A percentile compares a stretch with the other conserved stretches of the same genome.
Conservation (phyloP, 2,888 invertebrate species). For the Nebria salina region DNA sequence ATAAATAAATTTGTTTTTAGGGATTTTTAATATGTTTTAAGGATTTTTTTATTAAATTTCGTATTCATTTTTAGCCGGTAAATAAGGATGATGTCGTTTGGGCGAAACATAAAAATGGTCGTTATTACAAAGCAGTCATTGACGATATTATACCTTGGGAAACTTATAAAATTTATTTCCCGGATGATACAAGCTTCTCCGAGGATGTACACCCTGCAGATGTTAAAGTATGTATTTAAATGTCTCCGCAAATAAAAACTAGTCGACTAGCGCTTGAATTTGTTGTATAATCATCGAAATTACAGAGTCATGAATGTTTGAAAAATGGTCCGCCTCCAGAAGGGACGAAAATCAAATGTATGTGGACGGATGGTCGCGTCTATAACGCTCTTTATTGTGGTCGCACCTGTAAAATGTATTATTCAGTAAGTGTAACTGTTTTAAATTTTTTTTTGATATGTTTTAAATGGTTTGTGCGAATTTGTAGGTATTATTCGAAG, state of each 20-base stretch:
- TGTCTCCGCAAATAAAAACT: background rate
- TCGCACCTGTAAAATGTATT: conserved; percentile 59
- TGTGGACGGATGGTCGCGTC: conserved; percentile 66
- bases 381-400: conserved; percentile 65
- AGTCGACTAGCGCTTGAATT: background rate
- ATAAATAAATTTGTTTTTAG: too few species aligned
- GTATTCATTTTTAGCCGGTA: background rate
- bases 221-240: conserved; percentile 55
- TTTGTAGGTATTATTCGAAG: conserved; percentile 64
- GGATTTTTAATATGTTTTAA: too few species aligned
- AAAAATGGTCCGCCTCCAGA: conserved; percentile 57
- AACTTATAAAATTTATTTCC: conserved; percentile 71
- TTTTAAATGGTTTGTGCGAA: background rate
- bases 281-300: background rate
- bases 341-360: conserved; percentile 65
- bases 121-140: conserved; percentile 69
- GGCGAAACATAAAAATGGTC: conserved; percentile 70
- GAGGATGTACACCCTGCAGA: conserved; percentile 68
- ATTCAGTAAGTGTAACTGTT: conserved; percentile 59
- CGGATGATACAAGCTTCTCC: conserved; percentile 69
- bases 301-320: conserved; percentile 55
- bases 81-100: conserved; percentile 63
- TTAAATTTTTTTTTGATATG: background rate
- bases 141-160: conserved; percentile 62
- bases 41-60: background rate